A percentile compares a stretch with the other conserved stretches of the same genome.
Conservation (phyloP, 2,113 vertebrate species). For the Crotalus tigris region DNA sequence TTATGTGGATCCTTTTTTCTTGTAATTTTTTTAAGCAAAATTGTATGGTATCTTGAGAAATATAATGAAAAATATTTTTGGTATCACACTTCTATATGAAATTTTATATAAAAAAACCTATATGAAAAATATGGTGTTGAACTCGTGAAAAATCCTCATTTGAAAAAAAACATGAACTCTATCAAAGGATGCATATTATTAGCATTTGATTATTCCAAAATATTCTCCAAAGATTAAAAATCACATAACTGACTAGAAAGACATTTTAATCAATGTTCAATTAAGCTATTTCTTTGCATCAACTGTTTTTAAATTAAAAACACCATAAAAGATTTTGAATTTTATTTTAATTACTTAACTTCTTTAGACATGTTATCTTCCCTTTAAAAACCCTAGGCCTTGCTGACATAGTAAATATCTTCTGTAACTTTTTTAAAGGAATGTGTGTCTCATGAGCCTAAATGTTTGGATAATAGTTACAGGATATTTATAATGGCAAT, state of each 20-base stretch:
- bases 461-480: constrained; percentile 50
- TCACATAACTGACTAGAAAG: constrained; percentile 6
- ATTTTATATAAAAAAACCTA: not conserved
- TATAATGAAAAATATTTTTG: not conserved
- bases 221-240: constrained; percentile 9
- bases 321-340: not conserved
- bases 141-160: constrained; percentile 1
- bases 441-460: constrained; percentile 53
- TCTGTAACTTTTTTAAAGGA: constrained; percentile 49
- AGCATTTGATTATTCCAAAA: constrained; percentile 39
- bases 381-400: constrained; percentile 23
- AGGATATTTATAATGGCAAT: constrained; percentile 54
- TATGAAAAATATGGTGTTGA: not conserved
- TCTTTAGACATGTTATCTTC: constrained; percentile 27
- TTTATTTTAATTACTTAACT: not conserved
- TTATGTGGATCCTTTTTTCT: not conserved
- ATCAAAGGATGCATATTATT: constrained; percentile 34
- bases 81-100: not conserved
- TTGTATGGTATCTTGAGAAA: not conserved
- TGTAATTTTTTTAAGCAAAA: not conserved
- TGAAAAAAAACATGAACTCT: constrained; percentile 27
- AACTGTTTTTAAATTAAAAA: not conserved
- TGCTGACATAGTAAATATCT: constrained; percentile 61
- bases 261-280: constrained; percentile 20
- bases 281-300: not conserved